Evolutionary conservation across 2,888 invertebrate genomes (phyloP).

Genomic region (Liposcelis brunnea): DNA sequence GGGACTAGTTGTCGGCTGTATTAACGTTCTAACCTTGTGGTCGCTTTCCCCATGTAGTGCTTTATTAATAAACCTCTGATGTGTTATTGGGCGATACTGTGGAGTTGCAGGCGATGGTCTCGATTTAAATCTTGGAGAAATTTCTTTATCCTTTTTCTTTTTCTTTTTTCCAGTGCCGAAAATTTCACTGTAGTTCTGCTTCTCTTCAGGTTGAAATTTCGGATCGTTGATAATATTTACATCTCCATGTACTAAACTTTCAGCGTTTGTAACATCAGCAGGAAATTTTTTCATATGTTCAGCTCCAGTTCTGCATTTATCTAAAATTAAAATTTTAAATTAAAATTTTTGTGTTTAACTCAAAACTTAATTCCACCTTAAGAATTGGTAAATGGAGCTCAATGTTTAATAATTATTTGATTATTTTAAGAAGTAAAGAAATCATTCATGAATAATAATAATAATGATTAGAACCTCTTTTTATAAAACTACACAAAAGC

Average conservation of each 20-base stretch:
- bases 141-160: conserved; percentile 26
- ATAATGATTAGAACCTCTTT: conserved; percentile 6
- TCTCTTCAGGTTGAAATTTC: conserved; percentile 34
- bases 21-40: conserved; percentile 45
- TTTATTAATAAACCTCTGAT: conserved; percentile 29
- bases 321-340: conserved; percentile 27
- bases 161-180: conserved; percentile 32
- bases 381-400: too few species aligned
- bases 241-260: conserved; percentile 51
- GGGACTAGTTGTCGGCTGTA: conserved; percentile 30
- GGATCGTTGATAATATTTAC: conserved; percentile 46
- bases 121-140: conserved; percentile 10
- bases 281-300: conserved; percentile 62
- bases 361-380: conserved; percentile 7
- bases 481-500: conserved; percentile 5
- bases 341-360: conserved; percentile 9
- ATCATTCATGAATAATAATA: too few species aligned
- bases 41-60: conserved; percentile 24
- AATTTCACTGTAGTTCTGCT: conserved; percentile 32
- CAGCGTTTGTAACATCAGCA: conserved; percentile 55
- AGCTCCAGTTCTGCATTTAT: conserved; percentile 34
- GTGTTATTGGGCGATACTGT: conserved; percentile 26
- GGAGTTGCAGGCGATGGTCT: conserved; percentile 11
- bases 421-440: too few species aligned
- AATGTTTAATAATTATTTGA: too few species aligned